Conservation (phyloP, 2,797 vertebrate species). For the Toxotes lorentzi region DNA sequence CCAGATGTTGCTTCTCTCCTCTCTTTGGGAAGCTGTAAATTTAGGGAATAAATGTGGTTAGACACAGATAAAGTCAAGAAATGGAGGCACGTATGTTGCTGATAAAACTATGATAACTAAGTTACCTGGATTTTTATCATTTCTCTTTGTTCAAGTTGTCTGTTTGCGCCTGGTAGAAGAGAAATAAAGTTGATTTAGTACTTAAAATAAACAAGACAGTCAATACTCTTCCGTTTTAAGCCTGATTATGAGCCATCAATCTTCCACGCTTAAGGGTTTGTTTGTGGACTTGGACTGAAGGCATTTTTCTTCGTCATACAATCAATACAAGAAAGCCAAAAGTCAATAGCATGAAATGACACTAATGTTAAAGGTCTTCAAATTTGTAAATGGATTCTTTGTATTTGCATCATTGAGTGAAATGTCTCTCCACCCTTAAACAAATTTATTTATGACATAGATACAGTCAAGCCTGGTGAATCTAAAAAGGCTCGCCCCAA, state of each 20-base stretch:
- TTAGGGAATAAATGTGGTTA: background rate
- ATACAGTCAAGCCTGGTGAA: background rate
- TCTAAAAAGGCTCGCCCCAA: background rate
- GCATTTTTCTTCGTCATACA: background rate
- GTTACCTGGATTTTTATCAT: conserved; percentile 63
- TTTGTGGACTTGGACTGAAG: conserved; percentile 1
- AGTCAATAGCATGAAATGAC: conserved; percentile 44
- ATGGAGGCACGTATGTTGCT: rapidly evolving
- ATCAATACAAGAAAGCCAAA: conserved; percentile 22
- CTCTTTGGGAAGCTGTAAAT: conserved; percentile 39
- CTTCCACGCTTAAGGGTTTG: background rate
- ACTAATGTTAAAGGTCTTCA: conserved; percentile 26
- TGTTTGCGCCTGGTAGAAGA: conserved; percentile 50
- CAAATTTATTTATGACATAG: conserved; percentile 19
- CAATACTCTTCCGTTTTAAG: background rate
- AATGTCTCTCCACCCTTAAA: conserved; percentile 24
- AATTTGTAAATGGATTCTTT: conserved; percentile 1
- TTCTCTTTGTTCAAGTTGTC: conserved; percentile 55
- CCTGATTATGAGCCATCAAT: background rate
- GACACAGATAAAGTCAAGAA: background rate
- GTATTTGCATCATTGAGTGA: background rate
- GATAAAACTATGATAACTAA: background rate
- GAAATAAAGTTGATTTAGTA: conserved; percentile 10
- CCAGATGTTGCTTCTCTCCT: conserved; percentile 40
- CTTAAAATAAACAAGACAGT: background rate